phyloP scores from a whole-genome alignment of 2,888 invertebrate species.

The Troides oblongomaculatus region DNA sequence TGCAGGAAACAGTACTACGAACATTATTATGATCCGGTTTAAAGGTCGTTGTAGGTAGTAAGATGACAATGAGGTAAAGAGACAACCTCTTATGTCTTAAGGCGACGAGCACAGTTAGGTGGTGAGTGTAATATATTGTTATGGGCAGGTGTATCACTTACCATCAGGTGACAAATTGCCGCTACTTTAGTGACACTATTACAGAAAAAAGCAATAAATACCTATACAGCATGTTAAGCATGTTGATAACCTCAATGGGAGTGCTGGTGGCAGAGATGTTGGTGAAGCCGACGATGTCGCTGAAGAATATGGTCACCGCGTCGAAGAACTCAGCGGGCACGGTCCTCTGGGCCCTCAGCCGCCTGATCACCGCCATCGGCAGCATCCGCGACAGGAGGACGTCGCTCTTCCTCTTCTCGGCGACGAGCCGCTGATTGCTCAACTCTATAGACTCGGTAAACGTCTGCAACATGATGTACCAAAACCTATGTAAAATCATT shows the following conservation, averaged over 20 bases:
- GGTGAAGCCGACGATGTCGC: slow-evolving; percentile 86
- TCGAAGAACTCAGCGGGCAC: slow-evolving; percentile 84
- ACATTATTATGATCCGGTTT: too few species aligned
- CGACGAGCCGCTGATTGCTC: slow-evolving; percentile 71
- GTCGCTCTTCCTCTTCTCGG: slow-evolving; percentile 81
- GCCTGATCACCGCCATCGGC: slow-evolving; percentile 75
- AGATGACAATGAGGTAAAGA: too few species aligned
- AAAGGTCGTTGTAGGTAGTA: too few species aligned
- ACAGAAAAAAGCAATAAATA: slow-evolving; percentile 31
- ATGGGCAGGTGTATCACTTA: too few species aligned
- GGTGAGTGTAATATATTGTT: too few species aligned
- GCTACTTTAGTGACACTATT: background rate
- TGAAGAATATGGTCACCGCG: slow-evolving; percentile 85
- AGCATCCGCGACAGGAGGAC: slow-evolving; percentile 80
- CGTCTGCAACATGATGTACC: slow-evolving; percentile 44
- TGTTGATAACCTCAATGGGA: slow-evolving; percentile 82
- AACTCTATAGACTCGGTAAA: slow-evolving; percentile 74
- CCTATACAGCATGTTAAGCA: slow-evolving; percentile 87
- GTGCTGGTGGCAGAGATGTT: slow-evolving; percentile 81
- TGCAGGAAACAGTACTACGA: too few species aligned
- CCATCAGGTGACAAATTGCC: too few species aligned
- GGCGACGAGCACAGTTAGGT: too few species aligned
- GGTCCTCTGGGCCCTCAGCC: slow-evolving; percentile 75
- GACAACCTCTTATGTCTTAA: too few species aligned
- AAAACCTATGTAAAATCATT: too few species aligned